phyloP scores from a whole-genome alignment of 2,888 invertebrate genomes.

The Pterostichus madidus region DNA sequence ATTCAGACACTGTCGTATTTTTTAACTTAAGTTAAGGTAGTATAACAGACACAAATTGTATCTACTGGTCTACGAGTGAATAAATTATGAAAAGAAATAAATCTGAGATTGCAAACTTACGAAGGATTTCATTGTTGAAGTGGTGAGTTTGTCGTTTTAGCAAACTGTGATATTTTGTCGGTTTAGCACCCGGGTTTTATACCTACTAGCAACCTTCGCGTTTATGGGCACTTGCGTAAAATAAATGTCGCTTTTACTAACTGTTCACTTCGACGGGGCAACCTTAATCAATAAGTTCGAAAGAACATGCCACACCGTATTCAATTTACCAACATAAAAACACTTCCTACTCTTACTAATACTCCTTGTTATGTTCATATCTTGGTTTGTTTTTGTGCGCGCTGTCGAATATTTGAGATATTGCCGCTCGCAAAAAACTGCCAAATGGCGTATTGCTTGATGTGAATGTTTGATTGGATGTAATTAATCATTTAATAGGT shows the following conservation, averaged over 20 bases:
- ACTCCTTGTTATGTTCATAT: neutral
- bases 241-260: conserved; percentile 49
- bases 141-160: conserved; percentile 20
- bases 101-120: conserved; percentile 21
- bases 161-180: conserved; percentile 56
- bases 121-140: conserved; percentile 42
- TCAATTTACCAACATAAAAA: conserved; percentile 15
- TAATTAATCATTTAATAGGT: neutral
- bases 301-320: conserved; percentile 14
- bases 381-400: neutral
- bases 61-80: too few species aligned
- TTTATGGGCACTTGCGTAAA: conserved; percentile 57
- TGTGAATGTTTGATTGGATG: too few species aligned
- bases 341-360: conserved; percentile 19
- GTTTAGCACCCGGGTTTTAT: conserved; percentile 48
- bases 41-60: too few species aligned
- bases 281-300: conserved; percentile 56
- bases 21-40: too few species aligned
- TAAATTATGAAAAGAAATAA: neutral
- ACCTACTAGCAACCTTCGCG: conserved; percentile 44
- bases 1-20: too few species aligned
- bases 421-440: neutral
- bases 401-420: neutral
- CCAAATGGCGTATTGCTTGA: neutral
- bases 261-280: conserved; percentile 21